phyloP scores from a whole-genome alignment of 1,140 invertebrate species.

The Camponotus floridanus region DNA sequence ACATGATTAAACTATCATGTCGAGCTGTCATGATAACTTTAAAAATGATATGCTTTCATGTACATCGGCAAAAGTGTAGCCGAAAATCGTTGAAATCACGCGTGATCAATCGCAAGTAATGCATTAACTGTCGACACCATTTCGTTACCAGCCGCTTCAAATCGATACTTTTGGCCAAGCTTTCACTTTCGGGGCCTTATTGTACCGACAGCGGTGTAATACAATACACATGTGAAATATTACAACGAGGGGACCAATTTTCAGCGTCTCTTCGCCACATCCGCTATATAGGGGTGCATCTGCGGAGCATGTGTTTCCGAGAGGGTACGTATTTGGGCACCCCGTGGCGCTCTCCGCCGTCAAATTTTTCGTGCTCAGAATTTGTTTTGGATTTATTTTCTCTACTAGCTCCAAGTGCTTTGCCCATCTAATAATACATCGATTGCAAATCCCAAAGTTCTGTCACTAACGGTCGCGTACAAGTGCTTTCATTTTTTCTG shows the following conservation, averaged over 20 bases:
- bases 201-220: constrained; percentile 59
- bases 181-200: constrained; percentile 45
- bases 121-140: constrained; percentile 17
- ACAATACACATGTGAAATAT: constrained; percentile 76
- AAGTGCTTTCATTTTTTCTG: constrained; percentile 57
- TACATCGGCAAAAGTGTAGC: background rate
- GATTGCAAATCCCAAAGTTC: constrained; percentile 49
- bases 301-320: constrained; percentile 76
- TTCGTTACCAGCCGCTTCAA: constrained; percentile 54
- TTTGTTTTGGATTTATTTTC: constrained; percentile 74
- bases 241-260: constrained; percentile 70
- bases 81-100: background rate
- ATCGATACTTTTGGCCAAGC: constrained; percentile 54
- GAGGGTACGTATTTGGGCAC: constrained; percentile 49
- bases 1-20: background rate
- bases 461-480: constrained; percentile 50
- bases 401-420: constrained; percentile 56
- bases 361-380: constrained; percentile 64
- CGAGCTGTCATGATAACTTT: background rate
- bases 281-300: constrained; percentile 68
- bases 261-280: constrained; percentile 50
- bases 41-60: background rate
- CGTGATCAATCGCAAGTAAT: constrained; percentile 31
- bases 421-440: constrained; percentile 59
- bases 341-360: constrained; percentile 60